Conservation (phyloP, 64 coral and sea anemone species). For the Exaiptasia diaphana region DNA sequence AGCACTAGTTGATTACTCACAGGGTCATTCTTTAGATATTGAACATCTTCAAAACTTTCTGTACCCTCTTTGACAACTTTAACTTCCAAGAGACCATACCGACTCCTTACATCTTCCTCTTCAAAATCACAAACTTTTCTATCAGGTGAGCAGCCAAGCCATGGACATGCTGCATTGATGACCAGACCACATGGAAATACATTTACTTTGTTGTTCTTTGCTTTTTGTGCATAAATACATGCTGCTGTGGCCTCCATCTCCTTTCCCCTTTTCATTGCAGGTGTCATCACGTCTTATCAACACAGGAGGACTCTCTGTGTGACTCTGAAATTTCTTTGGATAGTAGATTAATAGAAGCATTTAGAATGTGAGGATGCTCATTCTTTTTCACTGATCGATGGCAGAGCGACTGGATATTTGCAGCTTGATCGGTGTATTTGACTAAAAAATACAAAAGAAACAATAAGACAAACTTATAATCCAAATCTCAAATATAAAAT, state of each 20-base stretch:
- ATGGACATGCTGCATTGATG: constrained; percentile 28
- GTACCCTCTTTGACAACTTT: no score
- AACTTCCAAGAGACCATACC: not conserved
- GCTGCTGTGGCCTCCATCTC: constrained; percentile 18
- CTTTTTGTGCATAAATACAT: constrained; percentile 16
- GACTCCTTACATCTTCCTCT: not conserved
- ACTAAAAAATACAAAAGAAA: not conserved
- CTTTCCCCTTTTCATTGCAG: constrained; percentile 12
- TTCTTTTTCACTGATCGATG: not conserved
- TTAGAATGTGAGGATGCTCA: no score
- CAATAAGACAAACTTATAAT: no score
- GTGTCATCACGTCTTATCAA: constrained; percentile 32
- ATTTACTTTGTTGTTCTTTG: constrained; percentile 23
- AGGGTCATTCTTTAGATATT: not conserved
- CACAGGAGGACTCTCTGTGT: no score
- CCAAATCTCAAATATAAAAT: no score
- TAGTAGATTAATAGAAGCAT: no score
- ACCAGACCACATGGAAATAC: constrained; percentile 38
- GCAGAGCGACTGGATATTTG: not conserved
- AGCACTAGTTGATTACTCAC: no score
- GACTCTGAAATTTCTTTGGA: no score
- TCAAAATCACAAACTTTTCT: constrained; percentile 13
- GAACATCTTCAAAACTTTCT: not conserved
- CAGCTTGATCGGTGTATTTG: not conserved
- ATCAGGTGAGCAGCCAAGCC: constrained; percentile 31